Conservation (phyloP, 2,797 vertebrate species). For the Coendou prehensilis region DNA sequence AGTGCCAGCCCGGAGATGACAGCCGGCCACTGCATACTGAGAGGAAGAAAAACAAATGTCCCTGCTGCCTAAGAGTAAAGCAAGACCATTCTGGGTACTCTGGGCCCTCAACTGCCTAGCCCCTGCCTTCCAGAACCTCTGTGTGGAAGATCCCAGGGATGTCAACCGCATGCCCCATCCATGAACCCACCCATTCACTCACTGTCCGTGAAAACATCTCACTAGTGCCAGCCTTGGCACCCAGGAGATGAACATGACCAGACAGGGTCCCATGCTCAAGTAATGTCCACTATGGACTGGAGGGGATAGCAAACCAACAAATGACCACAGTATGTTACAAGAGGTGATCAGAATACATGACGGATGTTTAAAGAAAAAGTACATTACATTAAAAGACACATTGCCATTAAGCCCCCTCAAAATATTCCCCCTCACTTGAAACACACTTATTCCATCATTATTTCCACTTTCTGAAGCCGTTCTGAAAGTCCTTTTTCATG, state of each 20-base stretch:
- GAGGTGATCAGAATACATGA: neutral
- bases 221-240: neutral
- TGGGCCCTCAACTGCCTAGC: neutral
- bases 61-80: neutral
- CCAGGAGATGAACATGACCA: neutral
- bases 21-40: neutral
- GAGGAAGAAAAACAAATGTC: constrained; percentile 17
- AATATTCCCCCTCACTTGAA: neutral
- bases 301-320: neutral
- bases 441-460: neutral
- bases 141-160: accelerated
- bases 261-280: neutral
- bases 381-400: neutral
- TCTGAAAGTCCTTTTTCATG: neutral
- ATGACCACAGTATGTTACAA: accelerated
- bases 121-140: neutral
- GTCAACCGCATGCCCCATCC: accelerated
- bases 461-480: neutral
- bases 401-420: neutral
- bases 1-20: neutral
- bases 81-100: neutral
- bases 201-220: neutral
- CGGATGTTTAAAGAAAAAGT: neutral
- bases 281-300: neutral
- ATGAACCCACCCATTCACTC: neutral